Percentiles rank a stretch among this genome's conserved stretches.
Conservation (phyloP, 2,888 invertebrate genomes). For the Conchocele bisecta region DNA sequence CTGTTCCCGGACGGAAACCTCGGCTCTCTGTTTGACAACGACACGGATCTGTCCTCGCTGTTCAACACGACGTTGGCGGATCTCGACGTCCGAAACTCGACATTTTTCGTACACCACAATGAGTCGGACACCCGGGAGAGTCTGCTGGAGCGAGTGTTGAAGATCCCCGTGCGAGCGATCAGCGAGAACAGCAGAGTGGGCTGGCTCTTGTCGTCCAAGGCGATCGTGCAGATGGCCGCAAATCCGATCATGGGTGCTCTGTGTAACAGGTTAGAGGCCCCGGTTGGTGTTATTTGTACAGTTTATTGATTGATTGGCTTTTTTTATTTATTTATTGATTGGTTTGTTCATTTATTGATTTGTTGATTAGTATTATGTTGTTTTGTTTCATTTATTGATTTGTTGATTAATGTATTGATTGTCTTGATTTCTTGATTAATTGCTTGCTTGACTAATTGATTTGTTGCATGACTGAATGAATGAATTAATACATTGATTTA, state of each 20-base stretch:
- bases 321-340: no score
- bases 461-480: no score
- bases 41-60: constrained; percentile 82
- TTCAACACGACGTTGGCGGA: constrained; percentile 85
- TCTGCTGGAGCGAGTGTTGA: constrained; percentile 34
- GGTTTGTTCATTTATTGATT: no score
- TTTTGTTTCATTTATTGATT: no score
- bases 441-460: no score
- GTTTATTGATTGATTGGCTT: no score
- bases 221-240: constrained; percentile 90
- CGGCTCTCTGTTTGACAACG: not conserved
- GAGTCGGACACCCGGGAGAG: no score
- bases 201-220: constrained; percentile 87
- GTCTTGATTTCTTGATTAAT: no score
- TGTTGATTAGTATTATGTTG: no score
- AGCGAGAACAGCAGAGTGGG: constrained; percentile 81
- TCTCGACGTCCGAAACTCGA: not conserved
- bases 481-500: no score
- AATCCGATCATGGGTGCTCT: constrained; percentile 90
- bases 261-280: constrained; percentile 84
- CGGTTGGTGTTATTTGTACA: not conserved
- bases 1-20: not conserved
- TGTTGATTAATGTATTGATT: no score
- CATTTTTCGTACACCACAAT: no score
- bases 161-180: constrained; percentile 61